phyloP scores from a whole-genome alignment of 2,797 vertebrate species.

The Phalloptychus januarius region DNA sequence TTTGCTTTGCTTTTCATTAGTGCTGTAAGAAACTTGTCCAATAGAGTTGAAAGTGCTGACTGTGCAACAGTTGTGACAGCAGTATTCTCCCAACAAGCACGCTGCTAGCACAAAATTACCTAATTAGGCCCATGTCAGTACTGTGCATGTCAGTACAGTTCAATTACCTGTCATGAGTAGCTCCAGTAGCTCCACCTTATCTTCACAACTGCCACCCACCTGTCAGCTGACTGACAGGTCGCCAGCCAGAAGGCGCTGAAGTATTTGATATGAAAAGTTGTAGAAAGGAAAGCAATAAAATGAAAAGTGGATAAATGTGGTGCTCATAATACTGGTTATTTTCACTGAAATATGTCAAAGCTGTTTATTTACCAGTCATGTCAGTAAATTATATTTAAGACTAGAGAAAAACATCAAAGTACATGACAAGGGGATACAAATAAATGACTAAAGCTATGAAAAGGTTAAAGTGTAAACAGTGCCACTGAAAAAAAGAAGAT shows the following conservation, averaged over 20 bases:
- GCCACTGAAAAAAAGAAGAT: not conserved
- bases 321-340: slow-evolving; percentile 38
- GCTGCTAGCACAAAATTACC: slow-evolving; percentile 37
- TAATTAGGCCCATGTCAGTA: slow-evolving; percentile 58
- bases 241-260: slow-evolving; percentile 49
- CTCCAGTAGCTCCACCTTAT: slow-evolving; percentile 27
- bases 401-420: slow-evolving; percentile 16
- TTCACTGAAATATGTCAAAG: slow-evolving; percentile 35
- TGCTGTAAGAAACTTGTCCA: not conserved
- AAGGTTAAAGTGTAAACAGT: not conserved
- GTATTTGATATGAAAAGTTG: slow-evolving; percentile 53
- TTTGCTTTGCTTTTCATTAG: slow-evolving; percentile 16
- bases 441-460: not conserved
- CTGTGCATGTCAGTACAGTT: slow-evolving; percentile 41
- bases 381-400: slow-evolving; percentile 23
- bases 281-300: slow-evolving; percentile 26
- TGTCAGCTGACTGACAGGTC: slow-evolving; percentile 59
- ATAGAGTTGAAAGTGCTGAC: slow-evolving; percentile 42
- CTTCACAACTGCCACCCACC: slow-evolving; percentile 33
- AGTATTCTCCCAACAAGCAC: slow-evolving; percentile 37
- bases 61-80: slow-evolving; percentile 20
- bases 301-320: slow-evolving; percentile 29
- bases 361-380: slow-evolving; percentile 46
- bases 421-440: slow-evolving; percentile 1
- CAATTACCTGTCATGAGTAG: slow-evolving; percentile 66